Base-by-base conservation (phyloP, 2,797 vertebrate species). In the Anguilla marmorata region DNA sequence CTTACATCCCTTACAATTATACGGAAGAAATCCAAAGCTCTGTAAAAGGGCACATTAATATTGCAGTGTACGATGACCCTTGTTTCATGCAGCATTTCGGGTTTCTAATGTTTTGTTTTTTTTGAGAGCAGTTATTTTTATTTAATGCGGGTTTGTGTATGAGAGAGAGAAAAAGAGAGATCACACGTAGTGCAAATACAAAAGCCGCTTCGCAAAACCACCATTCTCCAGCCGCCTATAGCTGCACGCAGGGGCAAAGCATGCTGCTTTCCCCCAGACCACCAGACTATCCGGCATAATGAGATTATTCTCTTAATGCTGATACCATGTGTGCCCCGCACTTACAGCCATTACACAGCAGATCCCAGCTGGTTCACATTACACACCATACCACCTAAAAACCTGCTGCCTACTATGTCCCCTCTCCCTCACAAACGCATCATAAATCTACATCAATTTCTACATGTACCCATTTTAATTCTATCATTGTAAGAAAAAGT, bases 31-130 rank as follows among this genome's bases (percentile, higher is more conserved):
- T 91, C 92, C 89, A 0, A 91, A 92, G 90, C 91, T 93, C 91
- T 94, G 90, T 93, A 91, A 92, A 93, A 91, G 92, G 89, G 89
- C 88, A 88, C 90, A 94, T 94, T 90, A 95, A 95, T 95, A 95
- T 93, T 94, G 88, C 89, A 96, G 90, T 33, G 88, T 50, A 85
- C 88, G 90, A 88, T 90, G 90, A 93, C 85, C 91, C 90, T 90
- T 90, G 89, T 92, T 93, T 92, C 82, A 33, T 88, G 89, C 87
- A 91, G 93, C 90, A 92, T 93, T 93, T 90, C 90, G 90, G 93
- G 93, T 93, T 94, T 92, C 89, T 87, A 56, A 66, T 87, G 80
- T 69, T 89, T 90, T 87, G 88, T 86, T 37, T 37, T 37, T 37
- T 37, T 37, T 37, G 63, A 85, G 60, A 56, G 87, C 33, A 52